phyloP scores from a whole-genome alignment of 2,113 vertebrate genomes.

The Saguinus imperator region DNA sequence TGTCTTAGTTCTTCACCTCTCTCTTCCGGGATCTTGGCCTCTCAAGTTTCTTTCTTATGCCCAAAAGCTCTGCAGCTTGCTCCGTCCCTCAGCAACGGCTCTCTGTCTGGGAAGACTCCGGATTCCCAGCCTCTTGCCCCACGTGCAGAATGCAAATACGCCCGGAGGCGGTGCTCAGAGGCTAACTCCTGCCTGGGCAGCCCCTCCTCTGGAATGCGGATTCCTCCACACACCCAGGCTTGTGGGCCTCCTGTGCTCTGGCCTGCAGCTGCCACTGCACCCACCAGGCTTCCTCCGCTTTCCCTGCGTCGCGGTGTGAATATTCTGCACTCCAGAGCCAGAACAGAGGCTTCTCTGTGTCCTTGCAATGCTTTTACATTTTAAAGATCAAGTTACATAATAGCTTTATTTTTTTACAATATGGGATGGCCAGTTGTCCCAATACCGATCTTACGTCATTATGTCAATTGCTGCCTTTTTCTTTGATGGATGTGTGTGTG shows the following conservation, averaged over 20 bases:
- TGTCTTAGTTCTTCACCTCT: too few relatives aligned
- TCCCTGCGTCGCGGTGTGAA: accelerated
- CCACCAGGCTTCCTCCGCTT: not conserved
- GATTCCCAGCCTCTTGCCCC: not conserved
- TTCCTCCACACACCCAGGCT: not conserved
- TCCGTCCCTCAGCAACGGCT: slow-evolving; percentile 13
- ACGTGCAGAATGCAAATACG: not conserved
- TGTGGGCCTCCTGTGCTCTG: accelerated
- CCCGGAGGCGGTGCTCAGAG: not conserved
- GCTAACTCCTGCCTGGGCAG: not conserved
- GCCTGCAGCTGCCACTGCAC: accelerated
- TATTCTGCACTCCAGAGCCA: accelerated
- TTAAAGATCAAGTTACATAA: not conserved
- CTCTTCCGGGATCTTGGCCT: not conserved
- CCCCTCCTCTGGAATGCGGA: not conserved
- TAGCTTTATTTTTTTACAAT: not conserved
- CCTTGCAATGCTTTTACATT: too few relatives aligned
- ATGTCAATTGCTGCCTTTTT: not conserved
- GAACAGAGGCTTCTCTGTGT: not conserved
- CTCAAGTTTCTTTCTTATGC: not conserved
- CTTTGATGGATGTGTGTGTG: accelerated
- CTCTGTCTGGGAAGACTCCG: not conserved
- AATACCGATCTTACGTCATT: accelerated
- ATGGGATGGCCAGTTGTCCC: accelerated
- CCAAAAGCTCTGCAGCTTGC: not conserved